Evolutionary conservation across 2,113 vertebrate species (phyloP).

Genomic region (Hyla sarda): DNA sequence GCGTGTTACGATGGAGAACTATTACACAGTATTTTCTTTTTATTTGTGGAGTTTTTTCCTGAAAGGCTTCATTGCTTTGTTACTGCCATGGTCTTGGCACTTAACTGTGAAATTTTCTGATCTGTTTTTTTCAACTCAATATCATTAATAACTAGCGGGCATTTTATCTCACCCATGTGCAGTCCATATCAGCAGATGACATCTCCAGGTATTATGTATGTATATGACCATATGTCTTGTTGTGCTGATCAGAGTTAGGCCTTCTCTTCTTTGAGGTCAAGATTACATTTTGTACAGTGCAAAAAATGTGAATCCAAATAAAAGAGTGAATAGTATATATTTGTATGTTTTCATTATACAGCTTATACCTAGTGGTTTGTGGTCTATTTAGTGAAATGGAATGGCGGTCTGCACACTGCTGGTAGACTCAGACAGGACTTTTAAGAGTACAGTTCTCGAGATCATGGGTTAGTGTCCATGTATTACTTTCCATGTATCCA

Average conservation of each 20-base stretch:
- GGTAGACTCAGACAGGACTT: no score
- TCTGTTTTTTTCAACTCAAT: background rate
- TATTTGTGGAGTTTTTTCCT: background rate
- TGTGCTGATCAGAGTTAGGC: background rate
- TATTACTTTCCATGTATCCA: no score
- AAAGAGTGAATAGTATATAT: background rate
- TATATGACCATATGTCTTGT: background rate
- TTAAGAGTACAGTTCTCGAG: no score
- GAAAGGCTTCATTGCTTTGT: background rate
- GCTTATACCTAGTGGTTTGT: background rate
- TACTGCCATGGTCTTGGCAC: constrained; percentile 1
- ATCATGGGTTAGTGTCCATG: no score
- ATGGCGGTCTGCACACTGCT: no score
- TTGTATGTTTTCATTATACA: background rate
- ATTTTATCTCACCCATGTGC: background rate
- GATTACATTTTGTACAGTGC: background rate
- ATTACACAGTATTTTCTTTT: constrained; percentile 13
- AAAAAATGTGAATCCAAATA: constrained; percentile 27
- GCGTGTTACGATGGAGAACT: background rate
- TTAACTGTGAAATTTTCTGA: constrained; percentile 21
- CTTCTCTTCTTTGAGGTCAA: background rate
- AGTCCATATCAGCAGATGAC: background rate
- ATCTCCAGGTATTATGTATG: constrained; percentile 1
- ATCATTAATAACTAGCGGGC: background rate
- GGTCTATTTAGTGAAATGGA: background rate